These are phyloP conservation scores for Notoglanidium macrostoma DNA, from an alignment of 2,797 vertebrate species.

Conservation along the genomic window DNA sequence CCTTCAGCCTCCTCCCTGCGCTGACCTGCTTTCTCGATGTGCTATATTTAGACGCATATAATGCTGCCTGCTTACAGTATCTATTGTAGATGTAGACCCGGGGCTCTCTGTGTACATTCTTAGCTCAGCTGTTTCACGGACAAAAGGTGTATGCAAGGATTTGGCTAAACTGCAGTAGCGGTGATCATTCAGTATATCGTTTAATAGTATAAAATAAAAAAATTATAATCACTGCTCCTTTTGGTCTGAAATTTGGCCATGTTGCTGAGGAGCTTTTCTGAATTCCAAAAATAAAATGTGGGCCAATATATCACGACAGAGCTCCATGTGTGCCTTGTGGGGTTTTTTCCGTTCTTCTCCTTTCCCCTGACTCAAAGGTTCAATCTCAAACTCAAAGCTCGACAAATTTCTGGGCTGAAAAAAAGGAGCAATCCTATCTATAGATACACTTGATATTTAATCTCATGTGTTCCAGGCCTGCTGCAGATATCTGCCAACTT, in stretches of 20 bases:
- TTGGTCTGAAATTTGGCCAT: not conserved
- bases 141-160: not conserved
- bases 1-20: conserved; percentile 36
- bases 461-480: conserved; percentile 56
- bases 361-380: conserved; percentile 25
- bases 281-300: conserved; percentile 26
- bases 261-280: not conserved
- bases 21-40: conserved; percentile 23
- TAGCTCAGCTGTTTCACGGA: not conserved
- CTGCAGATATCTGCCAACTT: conserved; percentile 70
- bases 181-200: not conserved
- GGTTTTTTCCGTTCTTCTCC: not conserved
- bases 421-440: conserved; percentile 50
- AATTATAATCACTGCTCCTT: not conserved
- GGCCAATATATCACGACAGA: not conserved
- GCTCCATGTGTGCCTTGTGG: not conserved
- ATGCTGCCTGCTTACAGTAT: not conserved
- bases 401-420: conserved; percentile 49
- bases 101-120: not conserved
- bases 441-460: conserved; percentile 57
- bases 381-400: conserved; percentile 22
- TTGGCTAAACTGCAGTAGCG: not conserved
- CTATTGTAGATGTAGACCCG: not conserved
- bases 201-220: not conserved
- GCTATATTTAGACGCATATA: conserved; percentile 26